phyloP scores from a whole-genome alignment of 2,888 invertebrate genomes.

The Hirtodrosophila cameraria region DNA sequence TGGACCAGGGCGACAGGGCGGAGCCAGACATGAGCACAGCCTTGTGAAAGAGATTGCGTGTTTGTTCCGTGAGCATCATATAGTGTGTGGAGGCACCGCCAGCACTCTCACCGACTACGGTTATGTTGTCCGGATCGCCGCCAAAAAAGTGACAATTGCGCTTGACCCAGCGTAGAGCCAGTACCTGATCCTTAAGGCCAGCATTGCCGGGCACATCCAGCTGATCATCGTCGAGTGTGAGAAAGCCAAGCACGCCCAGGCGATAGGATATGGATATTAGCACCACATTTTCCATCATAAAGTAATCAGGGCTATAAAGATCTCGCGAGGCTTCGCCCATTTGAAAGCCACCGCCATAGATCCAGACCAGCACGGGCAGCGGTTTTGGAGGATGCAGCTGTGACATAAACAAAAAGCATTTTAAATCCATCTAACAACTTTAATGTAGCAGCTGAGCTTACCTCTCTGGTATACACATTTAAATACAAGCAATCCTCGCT shows the following conservation, averaged over 20 bases:
- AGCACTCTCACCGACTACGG: conserved; percentile 86
- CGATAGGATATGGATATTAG: conserved; percentile 85
- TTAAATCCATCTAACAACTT: background rate
- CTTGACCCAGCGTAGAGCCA: conserved; percentile 85
- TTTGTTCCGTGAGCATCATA: conserved; percentile 85
- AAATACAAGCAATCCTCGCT: conserved; percentile 86
- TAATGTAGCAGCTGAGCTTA: conserved; percentile 44
- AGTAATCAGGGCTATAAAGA: conserved; percentile 84
- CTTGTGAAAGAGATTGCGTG: conserved; percentile 83
- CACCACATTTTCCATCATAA: conserved; percentile 85
- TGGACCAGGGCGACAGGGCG: conserved; percentile 81
- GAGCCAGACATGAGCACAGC: conserved; percentile 82
- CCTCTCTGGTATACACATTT: conserved; percentile 84
- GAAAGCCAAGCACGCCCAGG: conserved; percentile 85
- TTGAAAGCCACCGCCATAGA: conserved; percentile 85
- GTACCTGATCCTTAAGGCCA: conserved; percentile 85
- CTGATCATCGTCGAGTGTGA: conserved; percentile 84
- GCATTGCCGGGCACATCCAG: conserved; percentile 85
- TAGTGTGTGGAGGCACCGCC: conserved; percentile 85
- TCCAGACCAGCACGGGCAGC: conserved; percentile 85
- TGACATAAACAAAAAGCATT: background rate
- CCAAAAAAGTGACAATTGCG: conserved; percentile 85
- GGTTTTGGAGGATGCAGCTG: conserved; percentile 79
- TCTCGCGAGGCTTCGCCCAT: conserved; percentile 84
- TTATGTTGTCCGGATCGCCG: conserved; percentile 85